Conservation (phyloP, 2,797 vertebrate species). For the Galago senegalensis region DNA sequence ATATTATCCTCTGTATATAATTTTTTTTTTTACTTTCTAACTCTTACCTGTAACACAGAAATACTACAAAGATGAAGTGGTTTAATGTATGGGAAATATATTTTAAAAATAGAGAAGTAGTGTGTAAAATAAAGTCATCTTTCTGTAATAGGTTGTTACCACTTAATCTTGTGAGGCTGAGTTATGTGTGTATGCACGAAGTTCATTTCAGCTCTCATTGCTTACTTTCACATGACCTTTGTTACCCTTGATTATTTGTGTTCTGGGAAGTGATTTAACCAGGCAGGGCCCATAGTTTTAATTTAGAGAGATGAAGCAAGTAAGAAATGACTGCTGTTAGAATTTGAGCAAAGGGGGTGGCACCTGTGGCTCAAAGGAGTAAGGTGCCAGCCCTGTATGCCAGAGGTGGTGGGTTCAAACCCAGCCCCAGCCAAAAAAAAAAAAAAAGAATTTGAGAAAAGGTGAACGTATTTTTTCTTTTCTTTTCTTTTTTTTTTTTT, state of each 20-base stretch:
- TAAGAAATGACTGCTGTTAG: neutral
- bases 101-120: neutral
- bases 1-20: neutral
- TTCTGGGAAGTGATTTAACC: neutral
- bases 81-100: neutral
- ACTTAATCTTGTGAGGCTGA: neutral
- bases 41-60: neutral
- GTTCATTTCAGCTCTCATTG: neutral
- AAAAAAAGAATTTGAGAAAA: slow-evolving; percentile 13
- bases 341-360: neutral
- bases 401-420: no score
- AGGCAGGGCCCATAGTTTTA: neutral
- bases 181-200: neutral
- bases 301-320: slow-evolving; percentile 3
- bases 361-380: no score
- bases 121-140: neutral
- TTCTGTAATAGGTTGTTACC: neutral
- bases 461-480: neutral
- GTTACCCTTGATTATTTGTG: neutral
- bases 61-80: slow-evolving; percentile 4
- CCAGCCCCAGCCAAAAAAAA: no score
- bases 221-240: neutral
- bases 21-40: neutral
- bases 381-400: no score
- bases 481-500: no score